Percentiles rank a stretch among this genome's conserved stretches.
Conservation (phyloP, 2,888 invertebrate genomes). For the Cynaeus angustus region DNA sequence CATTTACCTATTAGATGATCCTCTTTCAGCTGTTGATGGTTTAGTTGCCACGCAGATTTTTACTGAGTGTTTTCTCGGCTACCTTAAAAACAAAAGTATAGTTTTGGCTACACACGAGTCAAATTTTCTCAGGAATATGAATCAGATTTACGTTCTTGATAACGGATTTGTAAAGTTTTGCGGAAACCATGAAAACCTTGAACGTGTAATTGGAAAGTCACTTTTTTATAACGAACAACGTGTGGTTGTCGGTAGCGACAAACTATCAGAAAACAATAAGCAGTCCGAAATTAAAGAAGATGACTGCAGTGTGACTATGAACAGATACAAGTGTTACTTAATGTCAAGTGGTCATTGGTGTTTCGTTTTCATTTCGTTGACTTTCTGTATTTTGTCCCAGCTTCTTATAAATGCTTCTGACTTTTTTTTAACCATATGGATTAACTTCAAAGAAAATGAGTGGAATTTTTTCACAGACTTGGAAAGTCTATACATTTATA, state of each 20-base stretch:
- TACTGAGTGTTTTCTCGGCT: neutral
- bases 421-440: neutral
- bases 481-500: neutral
- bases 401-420: neutral
- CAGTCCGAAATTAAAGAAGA: neutral
- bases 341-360: neutral
- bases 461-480: neutral
- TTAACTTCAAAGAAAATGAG: neutral
- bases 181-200: neutral
- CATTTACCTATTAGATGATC: conserved; percentile 28
- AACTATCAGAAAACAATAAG: too few species aligned
- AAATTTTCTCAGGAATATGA: conserved; percentile 1
- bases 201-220: neutral
- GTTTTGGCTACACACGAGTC: conserved; percentile 18
- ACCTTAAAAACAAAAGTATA: conserved; percentile 11
- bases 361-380: neutral
- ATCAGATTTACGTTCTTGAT: neutral
- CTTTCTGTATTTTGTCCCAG: neutral
- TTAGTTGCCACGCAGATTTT: conserved; percentile 3
- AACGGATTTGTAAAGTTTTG: neutral
- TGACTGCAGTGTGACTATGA: neutral
- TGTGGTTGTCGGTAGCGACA: too few species aligned
- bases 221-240: too few species aligned
- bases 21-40: conserved; percentile 25
- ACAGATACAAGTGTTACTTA: neutral